Evolutionary conservation across 2,888 invertebrate species (phyloP).

Genomic region (Oscheius sp.): DNA sequence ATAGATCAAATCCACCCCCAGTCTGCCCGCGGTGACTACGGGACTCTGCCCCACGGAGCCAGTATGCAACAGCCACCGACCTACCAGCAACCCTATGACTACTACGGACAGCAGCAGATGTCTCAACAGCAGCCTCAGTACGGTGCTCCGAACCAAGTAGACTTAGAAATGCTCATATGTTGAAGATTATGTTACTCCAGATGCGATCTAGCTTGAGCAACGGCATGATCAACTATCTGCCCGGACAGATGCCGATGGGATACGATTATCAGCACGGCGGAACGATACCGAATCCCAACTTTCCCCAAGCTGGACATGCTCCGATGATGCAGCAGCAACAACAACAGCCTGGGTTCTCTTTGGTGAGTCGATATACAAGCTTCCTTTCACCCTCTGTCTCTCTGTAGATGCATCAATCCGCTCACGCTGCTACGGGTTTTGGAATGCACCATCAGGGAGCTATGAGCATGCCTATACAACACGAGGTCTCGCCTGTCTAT

Average conservation of each 20-base stretch:
- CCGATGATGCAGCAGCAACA: constrained; percentile 7
- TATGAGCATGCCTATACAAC: constrained; percentile 13
- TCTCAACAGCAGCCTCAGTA: constrained; percentile 11
- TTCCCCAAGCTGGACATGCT: constrained; percentile 16
- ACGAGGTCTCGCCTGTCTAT: constrained; percentile 11
- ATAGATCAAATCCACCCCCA: constrained; percentile 10
- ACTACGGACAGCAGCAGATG: constrained; percentile 25
- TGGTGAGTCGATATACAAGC: constrained; percentile 5
- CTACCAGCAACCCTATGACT: constrained; percentile 38
- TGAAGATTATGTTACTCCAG: constrained; percentile 23
- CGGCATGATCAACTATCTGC: constrained; percentile 60
- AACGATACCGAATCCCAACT: not conserved
- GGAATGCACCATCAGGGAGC: constrained; percentile 24
- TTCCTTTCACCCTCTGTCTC: not conserved
- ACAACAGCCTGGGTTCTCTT: constrained; percentile 30
- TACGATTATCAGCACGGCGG: constrained; percentile 29
- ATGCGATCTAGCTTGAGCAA: constrained; percentile 59
- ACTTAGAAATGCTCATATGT: not conserved
- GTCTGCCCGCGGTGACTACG: constrained; percentile 29
- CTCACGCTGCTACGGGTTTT: constrained; percentile 44
- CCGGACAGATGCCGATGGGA: constrained; percentile 33
- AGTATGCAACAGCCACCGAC: constrained; percentile 19
- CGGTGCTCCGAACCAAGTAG: constrained; percentile 9
- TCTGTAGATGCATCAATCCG: constrained; percentile 50
- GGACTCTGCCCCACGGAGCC: constrained; percentile 35